Base-by-base conservation (phyloP, 1,140 invertebrate species). In the Drosophila guanche region DNA sequence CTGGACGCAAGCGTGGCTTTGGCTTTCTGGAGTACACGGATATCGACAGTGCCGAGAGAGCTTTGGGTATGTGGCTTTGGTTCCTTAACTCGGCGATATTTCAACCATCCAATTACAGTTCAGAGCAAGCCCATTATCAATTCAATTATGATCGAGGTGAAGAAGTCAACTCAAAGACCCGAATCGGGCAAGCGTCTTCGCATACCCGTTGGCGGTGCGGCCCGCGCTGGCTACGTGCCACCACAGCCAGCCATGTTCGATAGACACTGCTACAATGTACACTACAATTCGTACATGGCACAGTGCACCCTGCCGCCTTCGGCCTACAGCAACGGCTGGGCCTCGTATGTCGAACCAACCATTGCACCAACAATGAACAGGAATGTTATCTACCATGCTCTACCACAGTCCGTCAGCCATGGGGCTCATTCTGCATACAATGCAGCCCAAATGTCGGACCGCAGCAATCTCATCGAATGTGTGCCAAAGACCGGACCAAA, bases 1-100 rank as follows among this genome's bases (percentile, higher is more conserved):
- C 96, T 2, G 96, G 97, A 5, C 97, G 97, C 89, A 98, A 97
- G 76, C 93, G 97, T 53, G 97, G 97, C 10, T 99, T 99, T 92
- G 97, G 96, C 5, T 99, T 99, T 91, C 95, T 99, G 7, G 97
- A 98, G 91, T 99, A 98, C 91, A 96, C 98, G 91, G 97, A 99
- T 91, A 97, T 97, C 5, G 45, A 22, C 0, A 56, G 74, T 22
- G 74, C 77, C 20, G 78, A 65, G 0, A 66, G 61, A 27, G 78
- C 83, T 5, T 61, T 86, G 20, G 74, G 79, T 84, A 42, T 43
- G 56, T 50, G 6, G 25, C 25, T 27, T 6, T 5, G 25, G 5
- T 37, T 10, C 25, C 2, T 12, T 40, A 7, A 45, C 3, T 14
- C 2, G 0, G 2, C n/a, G 8, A 37, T 5, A 14, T 3, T 42